Evolutionary conservation across 1,140 invertebrate genomes (phyloP).

Genomic region (Heliconius himera): DNA sequence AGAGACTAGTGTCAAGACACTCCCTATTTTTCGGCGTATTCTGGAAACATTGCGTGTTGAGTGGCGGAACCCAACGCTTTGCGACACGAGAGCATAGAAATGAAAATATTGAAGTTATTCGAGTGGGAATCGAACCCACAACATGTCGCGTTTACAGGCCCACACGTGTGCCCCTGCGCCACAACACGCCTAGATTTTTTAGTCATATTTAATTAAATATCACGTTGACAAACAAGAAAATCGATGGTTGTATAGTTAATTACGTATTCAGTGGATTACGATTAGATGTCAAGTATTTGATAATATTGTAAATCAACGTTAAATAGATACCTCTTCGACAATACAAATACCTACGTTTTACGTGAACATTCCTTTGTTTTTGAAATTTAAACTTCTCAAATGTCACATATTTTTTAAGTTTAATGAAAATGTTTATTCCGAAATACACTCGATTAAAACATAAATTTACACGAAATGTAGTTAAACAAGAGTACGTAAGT

Average conservation of each 20-base stretch:
- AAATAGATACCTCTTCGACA: slow-evolving; percentile 9
- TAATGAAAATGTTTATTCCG: background rate
- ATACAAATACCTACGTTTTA: slow-evolving; percentile 15
- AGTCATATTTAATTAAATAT: background rate
- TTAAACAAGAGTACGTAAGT: background rate
- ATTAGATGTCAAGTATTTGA: slow-evolving; percentile 29
- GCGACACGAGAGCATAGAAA: no score
- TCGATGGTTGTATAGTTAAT: slow-evolving; percentile 14
- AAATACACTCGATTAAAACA: background rate
- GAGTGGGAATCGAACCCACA: no score
- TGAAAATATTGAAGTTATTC: no score
- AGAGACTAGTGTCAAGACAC: no score
- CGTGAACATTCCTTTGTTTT: slow-evolving; percentile 1
- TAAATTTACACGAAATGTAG: background rate
- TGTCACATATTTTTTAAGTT: background rate
- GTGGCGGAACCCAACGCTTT: no score
- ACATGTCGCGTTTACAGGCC: no score
- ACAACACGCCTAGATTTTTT: no score
- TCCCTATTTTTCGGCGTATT: no score
- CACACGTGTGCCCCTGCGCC: no score
- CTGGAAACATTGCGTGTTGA: no score
- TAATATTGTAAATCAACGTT: slow-evolving; percentile 28
- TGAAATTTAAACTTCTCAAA: background rate
- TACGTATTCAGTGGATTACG: slow-evolving; percentile 16
- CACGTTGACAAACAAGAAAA: slow-evolving; percentile 2